phyloP scores from a whole-genome alignment of 2,113 vertebrate species.

The Protomyctophum bolini region DNA sequence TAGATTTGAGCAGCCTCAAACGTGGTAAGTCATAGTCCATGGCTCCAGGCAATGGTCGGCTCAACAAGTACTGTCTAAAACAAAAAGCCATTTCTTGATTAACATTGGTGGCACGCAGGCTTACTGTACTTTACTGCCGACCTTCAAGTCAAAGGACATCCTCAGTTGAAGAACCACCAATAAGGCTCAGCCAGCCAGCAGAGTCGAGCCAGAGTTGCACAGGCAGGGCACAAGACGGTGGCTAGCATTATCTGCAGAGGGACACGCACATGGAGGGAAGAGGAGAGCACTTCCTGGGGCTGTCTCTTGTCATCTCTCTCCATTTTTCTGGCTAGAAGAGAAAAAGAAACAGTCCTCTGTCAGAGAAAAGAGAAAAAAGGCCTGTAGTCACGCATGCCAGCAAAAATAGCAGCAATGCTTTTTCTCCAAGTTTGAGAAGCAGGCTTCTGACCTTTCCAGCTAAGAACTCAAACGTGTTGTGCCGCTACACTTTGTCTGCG shows the following conservation, averaged over 20 bases:
- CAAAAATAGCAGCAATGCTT: conserved; percentile 62
- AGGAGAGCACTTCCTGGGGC: too few species aligned
- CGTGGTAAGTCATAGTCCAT: conserved; percentile 58
- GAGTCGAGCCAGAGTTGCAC: conserved; percentile 41
- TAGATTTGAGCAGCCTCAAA: conserved; percentile 41
- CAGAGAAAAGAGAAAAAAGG: not conserved
- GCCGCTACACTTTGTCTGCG: conserved; percentile 42
- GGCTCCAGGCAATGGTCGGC: conserved; percentile 59
- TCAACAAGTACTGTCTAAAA: conserved; percentile 58
- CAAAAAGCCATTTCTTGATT: conserved; percentile 65
- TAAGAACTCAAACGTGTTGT: conserved; percentile 68
- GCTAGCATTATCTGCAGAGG: too few species aligned
- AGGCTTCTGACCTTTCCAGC: conserved; percentile 67
- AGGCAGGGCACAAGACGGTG: conserved; percentile 26
- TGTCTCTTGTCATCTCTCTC: not conserved
- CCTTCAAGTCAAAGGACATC: conserved; percentile 61
- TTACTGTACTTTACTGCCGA: conserved; percentile 63
- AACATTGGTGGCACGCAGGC: conserved; percentile 49
- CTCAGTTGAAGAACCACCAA: conserved; percentile 31
- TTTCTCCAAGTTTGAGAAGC: conserved; percentile 57
- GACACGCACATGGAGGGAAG: too few species aligned
- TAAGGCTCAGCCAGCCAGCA: conserved; percentile 18
- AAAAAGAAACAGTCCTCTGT: not conserved
- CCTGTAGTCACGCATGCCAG: conserved; percentile 26
- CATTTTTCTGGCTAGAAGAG: conserved; percentile 39